A percentile compares a stretch with the other conserved stretches of the same genome.
Evolutionary conservation across 2,113 vertebrate species (phyloP).

Genomic region (Conger conger): DNA sequence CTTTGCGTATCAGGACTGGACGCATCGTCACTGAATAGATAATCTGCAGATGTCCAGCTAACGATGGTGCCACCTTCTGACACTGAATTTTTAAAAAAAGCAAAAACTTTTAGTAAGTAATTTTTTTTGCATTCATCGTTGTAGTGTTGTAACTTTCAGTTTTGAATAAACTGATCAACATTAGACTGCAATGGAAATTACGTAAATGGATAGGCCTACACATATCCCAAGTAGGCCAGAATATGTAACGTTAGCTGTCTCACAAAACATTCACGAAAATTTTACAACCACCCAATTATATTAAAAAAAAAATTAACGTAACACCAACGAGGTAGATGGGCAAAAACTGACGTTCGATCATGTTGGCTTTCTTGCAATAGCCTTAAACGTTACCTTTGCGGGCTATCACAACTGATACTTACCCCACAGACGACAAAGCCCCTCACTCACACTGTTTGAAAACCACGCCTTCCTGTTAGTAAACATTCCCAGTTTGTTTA

Average conservation of each 20-base stretch:
- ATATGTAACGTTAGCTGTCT: no score
- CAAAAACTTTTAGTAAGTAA: not conserved
- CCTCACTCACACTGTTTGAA: conserved; percentile 60
- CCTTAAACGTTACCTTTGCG: no score
- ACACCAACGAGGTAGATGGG: no score
- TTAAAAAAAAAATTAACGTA: no score
- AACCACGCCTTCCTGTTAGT: conserved; percentile 66
- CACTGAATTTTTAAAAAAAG: conserved; percentile 38
- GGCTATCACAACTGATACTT: conserved; percentile 37
- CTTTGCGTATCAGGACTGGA: conserved; percentile 58
- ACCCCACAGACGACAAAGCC: conserved; percentile 61
- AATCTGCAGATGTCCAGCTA: conserved; percentile 58
- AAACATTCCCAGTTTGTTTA: conserved; percentile 58
- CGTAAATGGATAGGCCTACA: not conserved
- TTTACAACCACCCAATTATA: no score
- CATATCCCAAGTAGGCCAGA: not conserved
- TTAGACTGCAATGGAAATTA: not conserved
- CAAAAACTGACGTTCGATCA: no score
- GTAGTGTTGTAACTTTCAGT: no score
- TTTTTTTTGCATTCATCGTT: no score
- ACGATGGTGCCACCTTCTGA: conserved; percentile 48
- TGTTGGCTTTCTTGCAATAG: no score
- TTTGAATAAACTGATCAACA: not conserved
- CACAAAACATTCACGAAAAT: no score
- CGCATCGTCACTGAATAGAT: conserved; percentile 64